These are phyloP conservation scores for Saccostrea glomerata DNA, from an alignment of 1,140 invertebrate genomes.

Conservation along the genomic window DNA sequence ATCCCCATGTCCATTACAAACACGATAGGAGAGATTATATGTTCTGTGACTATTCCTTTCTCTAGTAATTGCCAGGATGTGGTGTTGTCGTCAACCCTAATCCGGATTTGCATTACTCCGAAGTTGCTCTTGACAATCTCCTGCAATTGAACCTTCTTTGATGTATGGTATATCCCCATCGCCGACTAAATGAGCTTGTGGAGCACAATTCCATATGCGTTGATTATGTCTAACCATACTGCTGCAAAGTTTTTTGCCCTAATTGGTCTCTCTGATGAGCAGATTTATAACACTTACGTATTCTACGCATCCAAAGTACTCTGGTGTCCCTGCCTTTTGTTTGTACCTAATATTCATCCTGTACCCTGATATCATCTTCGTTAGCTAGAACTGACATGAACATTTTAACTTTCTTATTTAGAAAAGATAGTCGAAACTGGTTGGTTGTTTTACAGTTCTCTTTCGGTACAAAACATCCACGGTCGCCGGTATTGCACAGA, in stretches of 20 bases:
- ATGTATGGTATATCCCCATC: neutral
- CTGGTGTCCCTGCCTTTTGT: constrained; percentile 47
- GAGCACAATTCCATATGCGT: constrained; percentile 31
- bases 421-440: constrained; percentile 18
- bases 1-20: constrained; percentile 39
- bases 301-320: constrained; percentile 46
- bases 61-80: constrained; percentile 21
- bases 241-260: neutral
- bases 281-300: constrained; percentile 16
- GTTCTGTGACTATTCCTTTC: constrained; percentile 40
- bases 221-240: constrained; percentile 48
- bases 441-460: constrained; percentile 37
- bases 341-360: too few relatives aligned
- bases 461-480: constrained; percentile 25
- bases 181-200: constrained; percentile 39
- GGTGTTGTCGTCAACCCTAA: neutral
- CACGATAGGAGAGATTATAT: constrained; percentile 8
- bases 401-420: too few relatives aligned
- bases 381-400: too few relatives aligned
- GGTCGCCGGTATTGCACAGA: too few relatives aligned
- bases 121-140: constrained; percentile 32
- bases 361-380: too few relatives aligned
- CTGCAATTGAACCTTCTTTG: constrained; percentile 8
- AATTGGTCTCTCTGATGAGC: constrained; percentile 40
- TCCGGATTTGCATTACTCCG: neutral